Percentiles rank a stretch among this genome's conserved stretches.
Evolutionary conservation across 2,113 vertebrate genomes (phyloP).

Genomic region (Megalops atlanticus): DNA sequence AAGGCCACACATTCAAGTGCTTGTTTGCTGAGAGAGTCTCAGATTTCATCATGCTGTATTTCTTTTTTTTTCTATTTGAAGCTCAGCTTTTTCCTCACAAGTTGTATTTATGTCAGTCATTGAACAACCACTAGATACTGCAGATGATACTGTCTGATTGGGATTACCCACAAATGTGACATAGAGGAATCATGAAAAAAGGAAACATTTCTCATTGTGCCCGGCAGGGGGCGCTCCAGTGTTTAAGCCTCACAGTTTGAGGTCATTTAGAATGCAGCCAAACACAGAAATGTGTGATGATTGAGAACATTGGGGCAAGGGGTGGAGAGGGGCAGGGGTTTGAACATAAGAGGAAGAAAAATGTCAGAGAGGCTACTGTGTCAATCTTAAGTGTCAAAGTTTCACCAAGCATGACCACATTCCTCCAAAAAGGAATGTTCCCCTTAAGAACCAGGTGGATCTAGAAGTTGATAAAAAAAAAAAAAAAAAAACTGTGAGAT

Average conservation of each 20-base stretch:
- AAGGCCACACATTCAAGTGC: constrained; percentile 2
- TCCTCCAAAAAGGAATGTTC: neutral
- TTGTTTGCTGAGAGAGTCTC: neutral
- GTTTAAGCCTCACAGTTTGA: neutral
- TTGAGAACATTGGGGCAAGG: too few species aligned
- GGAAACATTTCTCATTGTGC: neutral
- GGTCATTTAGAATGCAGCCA: neutral
- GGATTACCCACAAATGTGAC: neutral
- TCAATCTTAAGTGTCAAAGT: too few species aligned
- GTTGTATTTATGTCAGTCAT: neutral
- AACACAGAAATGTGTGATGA: too few species aligned
- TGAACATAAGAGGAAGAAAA: too few species aligned
- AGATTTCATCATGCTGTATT: constrained; percentile 15
- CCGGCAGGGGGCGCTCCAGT: neutral
- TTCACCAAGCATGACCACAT: neutral
- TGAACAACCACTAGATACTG: constrained; percentile 22
- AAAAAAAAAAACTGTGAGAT: neutral
- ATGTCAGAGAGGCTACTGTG: too few species aligned
- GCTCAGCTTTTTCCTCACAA: constrained; percentile 2
- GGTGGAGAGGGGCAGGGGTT: too few species aligned
- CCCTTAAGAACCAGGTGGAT: too few species aligned
- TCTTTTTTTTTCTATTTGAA: constrained; percentile 20
- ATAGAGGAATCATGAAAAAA: neutral
- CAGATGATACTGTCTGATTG: neutral
- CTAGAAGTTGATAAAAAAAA: too few species aligned